Conservation (phyloP, 2,113 vertebrate genomes). For the Zosterops lateralis region DNA sequence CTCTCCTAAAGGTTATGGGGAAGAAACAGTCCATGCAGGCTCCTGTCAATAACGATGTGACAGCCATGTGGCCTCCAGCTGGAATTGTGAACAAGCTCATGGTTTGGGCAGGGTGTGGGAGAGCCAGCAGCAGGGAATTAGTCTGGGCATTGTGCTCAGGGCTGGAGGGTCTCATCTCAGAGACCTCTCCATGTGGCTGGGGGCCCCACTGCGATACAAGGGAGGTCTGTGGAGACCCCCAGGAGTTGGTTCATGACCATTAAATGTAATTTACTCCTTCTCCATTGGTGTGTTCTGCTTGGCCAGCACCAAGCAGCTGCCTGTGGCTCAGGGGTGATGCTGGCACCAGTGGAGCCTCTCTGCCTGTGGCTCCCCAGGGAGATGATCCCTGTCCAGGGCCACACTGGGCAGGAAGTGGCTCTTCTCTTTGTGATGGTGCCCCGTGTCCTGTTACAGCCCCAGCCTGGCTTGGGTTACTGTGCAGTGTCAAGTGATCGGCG, state of each 20-base stretch:
- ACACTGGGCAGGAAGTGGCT: neutral
- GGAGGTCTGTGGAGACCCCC: neutral
- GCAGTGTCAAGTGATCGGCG: neutral
- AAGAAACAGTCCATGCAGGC: neutral
- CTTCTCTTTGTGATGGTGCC: neutral
- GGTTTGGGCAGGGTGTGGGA: neutral
- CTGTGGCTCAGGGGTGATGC: neutral
- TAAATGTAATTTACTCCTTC: neutral
- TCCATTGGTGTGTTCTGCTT: neutral
- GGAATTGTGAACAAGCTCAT: neutral
- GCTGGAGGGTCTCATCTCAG: neutral
- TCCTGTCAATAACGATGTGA: neutral
- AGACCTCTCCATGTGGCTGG: neutral
- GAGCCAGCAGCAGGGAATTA: neutral
- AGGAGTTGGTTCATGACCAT: neutral
- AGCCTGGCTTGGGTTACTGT: slow-evolving; percentile 43
- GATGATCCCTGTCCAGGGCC: neutral
- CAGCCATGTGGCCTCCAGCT: neutral
- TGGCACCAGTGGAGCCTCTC: neutral
- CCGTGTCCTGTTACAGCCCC: neutral
- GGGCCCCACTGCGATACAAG: rapidly evolving
- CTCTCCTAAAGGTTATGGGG: neutral
- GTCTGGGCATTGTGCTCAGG: neutral
- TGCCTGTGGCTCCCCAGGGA: rapidly evolving
- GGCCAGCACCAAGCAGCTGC: neutral